Evolutionary conservation across 2,797 vertebrate species (phyloP).

Genomic region (Pygocentrus nattereri): DNA sequence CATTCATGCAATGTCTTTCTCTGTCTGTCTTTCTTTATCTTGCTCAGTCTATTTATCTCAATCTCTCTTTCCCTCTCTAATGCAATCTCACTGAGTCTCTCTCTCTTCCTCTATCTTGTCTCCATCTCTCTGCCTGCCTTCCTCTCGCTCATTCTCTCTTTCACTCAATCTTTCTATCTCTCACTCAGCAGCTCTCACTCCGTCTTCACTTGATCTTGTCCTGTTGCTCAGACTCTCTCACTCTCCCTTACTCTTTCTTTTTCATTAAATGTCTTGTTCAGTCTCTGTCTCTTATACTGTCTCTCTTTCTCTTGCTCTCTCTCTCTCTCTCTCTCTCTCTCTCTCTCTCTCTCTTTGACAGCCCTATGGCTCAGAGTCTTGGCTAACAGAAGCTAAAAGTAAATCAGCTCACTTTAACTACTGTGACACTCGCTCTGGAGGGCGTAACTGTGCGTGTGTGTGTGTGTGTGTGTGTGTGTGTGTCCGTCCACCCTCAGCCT

Average conservation of each 20-base stretch:
- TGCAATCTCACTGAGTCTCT: background rate
- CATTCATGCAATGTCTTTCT: background rate
- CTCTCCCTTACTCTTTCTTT: background rate
- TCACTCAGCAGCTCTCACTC: background rate
- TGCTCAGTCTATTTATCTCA: background rate
- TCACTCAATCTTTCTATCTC: background rate
- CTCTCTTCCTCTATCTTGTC: background rate
- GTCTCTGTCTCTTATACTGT: background rate
- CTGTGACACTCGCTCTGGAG: slow-evolving; percentile 24
- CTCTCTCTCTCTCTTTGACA: background rate
- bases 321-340: background rate
- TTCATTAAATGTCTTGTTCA: too few species aligned
- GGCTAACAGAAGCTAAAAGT: slow-evolving; percentile 8
- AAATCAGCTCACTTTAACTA: slow-evolving; percentile 29
- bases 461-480: background rate
- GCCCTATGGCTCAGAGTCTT: background rate
- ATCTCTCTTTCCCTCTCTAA: background rate
- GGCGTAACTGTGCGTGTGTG: background rate
- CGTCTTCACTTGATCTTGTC: background rate
- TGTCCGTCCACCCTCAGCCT: background rate
- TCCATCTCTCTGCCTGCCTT: background rate
- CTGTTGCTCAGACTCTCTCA: background rate
- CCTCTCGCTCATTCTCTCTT: background rate
- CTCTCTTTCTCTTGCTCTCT: background rate
- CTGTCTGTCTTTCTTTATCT: background rate